Evolutionary conservation across 1,140 invertebrate genomes (phyloP).

Genomic region (Cyclargus thomasi): DNA sequence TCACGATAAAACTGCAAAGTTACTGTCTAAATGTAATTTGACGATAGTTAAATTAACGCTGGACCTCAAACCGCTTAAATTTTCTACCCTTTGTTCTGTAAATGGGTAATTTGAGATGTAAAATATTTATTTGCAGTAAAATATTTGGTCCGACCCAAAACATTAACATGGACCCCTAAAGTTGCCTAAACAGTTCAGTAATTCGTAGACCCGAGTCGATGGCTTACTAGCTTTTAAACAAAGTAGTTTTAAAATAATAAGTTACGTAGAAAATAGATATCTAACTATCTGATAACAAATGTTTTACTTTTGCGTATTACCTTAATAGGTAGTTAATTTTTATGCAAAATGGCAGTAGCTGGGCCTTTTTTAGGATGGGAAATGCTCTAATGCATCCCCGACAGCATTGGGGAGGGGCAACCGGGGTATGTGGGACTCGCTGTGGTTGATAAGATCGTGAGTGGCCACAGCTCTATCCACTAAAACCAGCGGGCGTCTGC

Average conservation of each 20-base stretch:
- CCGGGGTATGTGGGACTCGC: too few species aligned
- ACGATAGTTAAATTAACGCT: slow-evolving; percentile 18
- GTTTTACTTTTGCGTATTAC: too few species aligned
- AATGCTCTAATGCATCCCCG: too few species aligned
- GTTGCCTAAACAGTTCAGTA: not conserved
- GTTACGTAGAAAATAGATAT: not conserved
- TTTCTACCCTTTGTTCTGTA: not conserved
- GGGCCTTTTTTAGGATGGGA: too few species aligned
- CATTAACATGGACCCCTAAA: not conserved
- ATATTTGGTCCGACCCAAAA: not conserved
- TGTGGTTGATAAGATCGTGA: too few species aligned
- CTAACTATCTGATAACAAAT: too few species aligned
- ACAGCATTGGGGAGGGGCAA: too few species aligned
- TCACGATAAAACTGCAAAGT: slow-evolving; percentile 32
- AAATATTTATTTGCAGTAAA: slow-evolving; percentile 4
- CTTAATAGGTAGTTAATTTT: too few species aligned
- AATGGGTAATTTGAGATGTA: not conserved
- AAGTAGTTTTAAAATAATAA: not conserved
- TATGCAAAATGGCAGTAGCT: too few species aligned
- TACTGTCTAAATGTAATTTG: slow-evolving; percentile 16
- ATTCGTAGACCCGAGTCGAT: not conserved
- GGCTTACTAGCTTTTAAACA: not conserved
- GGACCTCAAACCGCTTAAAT: not conserved
- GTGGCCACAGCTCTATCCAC: too few species aligned
- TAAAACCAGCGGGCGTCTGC: too few species aligned